A percentile compares a stretch with the other conserved stretches of the same genome.
Conservation (phyloP, 2,888 invertebrate species). For the Nemoura dubitans region DNA sequence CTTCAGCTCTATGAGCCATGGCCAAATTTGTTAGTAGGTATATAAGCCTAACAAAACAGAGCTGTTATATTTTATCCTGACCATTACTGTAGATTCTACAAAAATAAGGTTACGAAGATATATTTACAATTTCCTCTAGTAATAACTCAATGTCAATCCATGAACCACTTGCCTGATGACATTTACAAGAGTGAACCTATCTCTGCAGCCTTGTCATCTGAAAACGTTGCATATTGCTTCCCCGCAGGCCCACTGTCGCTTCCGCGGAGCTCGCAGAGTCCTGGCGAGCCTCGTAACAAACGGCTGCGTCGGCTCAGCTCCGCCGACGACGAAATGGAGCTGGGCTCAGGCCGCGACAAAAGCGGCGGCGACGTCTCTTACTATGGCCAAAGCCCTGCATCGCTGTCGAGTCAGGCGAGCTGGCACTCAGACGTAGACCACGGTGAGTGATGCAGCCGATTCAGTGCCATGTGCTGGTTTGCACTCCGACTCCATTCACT, state of each 20-base stretch:
- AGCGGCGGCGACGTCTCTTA: constrained; percentile 59
- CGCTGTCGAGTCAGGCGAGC: constrained; percentile 61
- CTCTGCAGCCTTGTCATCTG: not conserved
- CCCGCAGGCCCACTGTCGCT: constrained; percentile 60
- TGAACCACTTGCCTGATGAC: too few species aligned
- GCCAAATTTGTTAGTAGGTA: too few species aligned
- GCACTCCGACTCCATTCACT: not conserved
- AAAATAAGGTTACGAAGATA: too few species aligned
- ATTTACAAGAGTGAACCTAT: too few species aligned
- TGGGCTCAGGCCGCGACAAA: constrained; percentile 58
- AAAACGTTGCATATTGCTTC: not conserved
- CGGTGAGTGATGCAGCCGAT: constrained; percentile 55
- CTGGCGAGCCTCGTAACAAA: constrained; percentile 63
- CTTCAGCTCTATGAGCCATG: too few species aligned
- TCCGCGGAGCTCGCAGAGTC: constrained; percentile 60
- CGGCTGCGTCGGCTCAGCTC: constrained; percentile 65
- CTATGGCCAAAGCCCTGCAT: constrained; percentile 65
- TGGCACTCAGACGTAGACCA: constrained; percentile 66
- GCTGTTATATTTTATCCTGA: too few species aligned
- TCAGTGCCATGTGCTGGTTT: not conserved
- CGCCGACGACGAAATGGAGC: constrained; percentile 64
- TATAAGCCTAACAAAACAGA: too few species aligned
- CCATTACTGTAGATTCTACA: too few species aligned
- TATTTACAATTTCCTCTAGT: too few species aligned
- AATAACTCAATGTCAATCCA: too few species aligned